A percentile compares a stretch with the other conserved stretches of the same genome.
These are phyloP conservation scores for Thripadectes ignobilis DNA, from an alignment of 2,797 vertebrate genomes.

Conservation along the genomic window DNA sequence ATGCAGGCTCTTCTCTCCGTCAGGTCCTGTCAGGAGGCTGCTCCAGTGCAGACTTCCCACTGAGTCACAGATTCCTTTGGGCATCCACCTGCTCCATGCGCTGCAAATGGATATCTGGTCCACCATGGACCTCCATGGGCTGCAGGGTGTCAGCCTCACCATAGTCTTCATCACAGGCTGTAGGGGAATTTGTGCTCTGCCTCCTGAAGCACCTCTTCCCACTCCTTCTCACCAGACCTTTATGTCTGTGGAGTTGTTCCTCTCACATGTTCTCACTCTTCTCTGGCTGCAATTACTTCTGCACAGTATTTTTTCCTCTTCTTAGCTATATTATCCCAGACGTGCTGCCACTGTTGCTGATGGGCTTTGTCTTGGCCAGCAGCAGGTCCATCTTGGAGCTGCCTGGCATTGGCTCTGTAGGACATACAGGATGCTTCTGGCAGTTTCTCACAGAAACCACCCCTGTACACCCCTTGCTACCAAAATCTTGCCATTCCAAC, in stretches of 20 bases:
- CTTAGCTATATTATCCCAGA: not conserved
- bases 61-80: not conserved
- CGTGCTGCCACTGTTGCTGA: not conserved
- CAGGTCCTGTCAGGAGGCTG: not conserved
- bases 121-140: not conserved
- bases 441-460: not conserved
- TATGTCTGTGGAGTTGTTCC: no score
- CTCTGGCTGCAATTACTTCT: not conserved
- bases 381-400: not conserved
- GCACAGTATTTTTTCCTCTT: not conserved
- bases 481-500: not conserved
- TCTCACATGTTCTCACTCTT: not conserved
- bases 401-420: not conserved
- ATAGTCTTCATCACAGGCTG: not conserved
- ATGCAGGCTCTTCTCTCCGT: not conserved
- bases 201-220: not conserved
- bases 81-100: not conserved
- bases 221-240: not conserved
- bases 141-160: not conserved
- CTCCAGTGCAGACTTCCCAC: not conserved
- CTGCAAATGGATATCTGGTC: not conserved
- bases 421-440: not conserved
- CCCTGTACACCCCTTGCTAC: not conserved
- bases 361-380: not conserved
- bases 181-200: not conserved